Evolutionary conservation across 1,140 invertebrate species (phyloP), one percentile per base, ranked within the genome.

Genomic region (Solenopsis fugax): DNA sequence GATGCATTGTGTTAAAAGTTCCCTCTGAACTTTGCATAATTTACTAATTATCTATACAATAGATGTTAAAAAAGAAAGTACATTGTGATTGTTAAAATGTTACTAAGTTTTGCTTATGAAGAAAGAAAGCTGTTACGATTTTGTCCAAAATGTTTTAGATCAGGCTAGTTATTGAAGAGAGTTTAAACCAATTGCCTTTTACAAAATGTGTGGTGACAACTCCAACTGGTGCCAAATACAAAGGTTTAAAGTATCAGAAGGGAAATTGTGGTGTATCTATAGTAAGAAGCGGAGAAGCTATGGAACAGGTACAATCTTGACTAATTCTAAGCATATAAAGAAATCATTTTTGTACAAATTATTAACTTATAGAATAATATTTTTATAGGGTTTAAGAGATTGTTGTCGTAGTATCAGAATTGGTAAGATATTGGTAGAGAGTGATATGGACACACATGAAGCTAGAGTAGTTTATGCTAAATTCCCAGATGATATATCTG

Each of bases 201-300:
- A 97, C 97, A 10, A 97, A 98, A 94, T 98, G 97, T 94, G 96
- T 97, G 86, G 97, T 99, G 5, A 97, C 97, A 21, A 99, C 99
- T 45, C 99, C 99, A 3, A 99, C 99, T 18, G 98, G 97, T 89
- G 97, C 97, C 72, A 95, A 96, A 21, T 99, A 99, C 94, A 96
- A 98, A 93, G 99, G 99, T 2, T 95, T 99, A 0, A 98, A 98
- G 91, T 99, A 99, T 95, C 97, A 98, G 78, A 98, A 98, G 91
- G 99, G 99, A 48, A 99, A 99, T 94, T 99, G 99, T 96, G 99
- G 99, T 12, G 99, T 99, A n/a, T 99, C 98, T 58, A 99, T 99
- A 93, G 98, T 99, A 24, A 96, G 99, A 89, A 97, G 97, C 24
- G 99, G 99, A 65, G 99, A 99, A 95, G 99, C 99, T 24, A 99